These are phyloP conservation scores for Trichopoda pennipes DNA, from an alignment of 2,888 invertebrate species.

Conservation along the genomic window DNA sequence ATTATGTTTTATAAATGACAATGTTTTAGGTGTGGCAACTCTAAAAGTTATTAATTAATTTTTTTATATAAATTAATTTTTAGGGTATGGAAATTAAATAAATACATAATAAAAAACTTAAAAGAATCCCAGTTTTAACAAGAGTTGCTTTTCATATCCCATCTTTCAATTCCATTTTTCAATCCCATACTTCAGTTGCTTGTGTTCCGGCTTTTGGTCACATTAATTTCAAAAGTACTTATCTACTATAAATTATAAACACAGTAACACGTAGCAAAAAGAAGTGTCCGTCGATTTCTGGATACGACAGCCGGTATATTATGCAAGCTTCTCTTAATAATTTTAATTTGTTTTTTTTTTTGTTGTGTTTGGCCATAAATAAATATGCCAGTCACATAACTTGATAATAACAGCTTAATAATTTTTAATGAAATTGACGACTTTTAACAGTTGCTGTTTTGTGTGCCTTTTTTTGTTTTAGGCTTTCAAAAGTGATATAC, in stretches of 20 bases:
- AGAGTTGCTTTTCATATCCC: no score
- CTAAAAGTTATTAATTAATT: no score
- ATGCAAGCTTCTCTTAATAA: constrained; percentile 37
- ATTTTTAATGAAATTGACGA: constrained; percentile 57
- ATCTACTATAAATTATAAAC: background rate
- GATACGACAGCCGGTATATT: constrained; percentile 8
- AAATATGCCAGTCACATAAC: constrained; percentile 59
- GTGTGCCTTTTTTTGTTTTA: constrained; percentile 3
- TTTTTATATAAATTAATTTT: no score
- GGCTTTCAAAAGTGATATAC: background rate
- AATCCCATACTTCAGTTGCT: no score
- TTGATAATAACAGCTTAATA: constrained; percentile 59
- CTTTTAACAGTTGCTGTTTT: constrained; percentile 18
- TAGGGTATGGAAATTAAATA: no score
- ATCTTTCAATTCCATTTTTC: no score
- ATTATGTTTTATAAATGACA: no score
- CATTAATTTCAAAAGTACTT: background rate
- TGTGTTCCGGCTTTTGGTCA: no score
- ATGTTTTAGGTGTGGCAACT: no score
- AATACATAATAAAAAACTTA: no score
- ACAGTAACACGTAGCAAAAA: background rate
- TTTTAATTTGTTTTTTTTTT: constrained; percentile 25
- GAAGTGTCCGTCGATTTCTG: background rate
- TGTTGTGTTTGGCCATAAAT: constrained; percentile 27
- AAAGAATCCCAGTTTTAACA: no score